Percentiles rank a stretch among this genome's conserved stretches.
phyloP scores from a whole-genome alignment of 1,140 invertebrate species.

The Camponotus vicinus region DNA sequence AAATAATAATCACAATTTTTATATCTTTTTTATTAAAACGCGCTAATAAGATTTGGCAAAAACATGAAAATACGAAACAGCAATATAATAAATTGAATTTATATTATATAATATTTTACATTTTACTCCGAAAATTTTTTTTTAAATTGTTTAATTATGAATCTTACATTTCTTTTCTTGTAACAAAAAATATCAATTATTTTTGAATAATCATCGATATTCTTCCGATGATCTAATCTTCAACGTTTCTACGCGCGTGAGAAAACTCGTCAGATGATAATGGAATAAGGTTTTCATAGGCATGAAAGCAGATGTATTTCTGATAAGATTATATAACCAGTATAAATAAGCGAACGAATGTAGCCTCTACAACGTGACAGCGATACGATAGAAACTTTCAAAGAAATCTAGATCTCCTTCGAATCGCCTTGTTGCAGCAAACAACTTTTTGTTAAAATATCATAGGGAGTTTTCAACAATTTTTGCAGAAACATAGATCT shows the following conservation, averaged over 20 bases:
- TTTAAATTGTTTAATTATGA: constrained; percentile 2
- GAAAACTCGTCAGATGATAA: constrained; percentile 38
- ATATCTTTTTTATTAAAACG: background rate
- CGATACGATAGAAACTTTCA: constrained; percentile 44
- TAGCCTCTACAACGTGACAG: constrained; percentile 30
- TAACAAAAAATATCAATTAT: constrained; percentile 38
- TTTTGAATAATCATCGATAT: constrained; percentile 33
- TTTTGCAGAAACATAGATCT: background rate
- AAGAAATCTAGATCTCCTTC: constrained; percentile 4
- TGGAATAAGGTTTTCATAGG: constrained; percentile 36
- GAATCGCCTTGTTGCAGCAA: background rate
- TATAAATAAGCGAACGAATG: constrained; percentile 56
- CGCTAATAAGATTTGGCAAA: background rate
- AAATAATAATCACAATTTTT: background rate
- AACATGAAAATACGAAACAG: background rate
- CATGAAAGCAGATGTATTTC: constrained; percentile 54
- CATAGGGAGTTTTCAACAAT: background rate
- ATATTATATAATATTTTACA: constrained; percentile 7
- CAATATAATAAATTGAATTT: constrained; percentile 24
- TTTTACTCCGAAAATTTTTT: background rate
- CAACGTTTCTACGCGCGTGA: background rate
- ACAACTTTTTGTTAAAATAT: constrained; percentile 20
- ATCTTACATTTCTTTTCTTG: constrained; percentile 7
- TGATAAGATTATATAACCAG: constrained; percentile 39
- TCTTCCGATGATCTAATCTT: constrained; percentile 12